Evolutionary conservation across 2,888 invertebrate species (phyloP), one percentile per base, ranked within the genome.

Genomic region (Rhabditoides inermis): DNA sequence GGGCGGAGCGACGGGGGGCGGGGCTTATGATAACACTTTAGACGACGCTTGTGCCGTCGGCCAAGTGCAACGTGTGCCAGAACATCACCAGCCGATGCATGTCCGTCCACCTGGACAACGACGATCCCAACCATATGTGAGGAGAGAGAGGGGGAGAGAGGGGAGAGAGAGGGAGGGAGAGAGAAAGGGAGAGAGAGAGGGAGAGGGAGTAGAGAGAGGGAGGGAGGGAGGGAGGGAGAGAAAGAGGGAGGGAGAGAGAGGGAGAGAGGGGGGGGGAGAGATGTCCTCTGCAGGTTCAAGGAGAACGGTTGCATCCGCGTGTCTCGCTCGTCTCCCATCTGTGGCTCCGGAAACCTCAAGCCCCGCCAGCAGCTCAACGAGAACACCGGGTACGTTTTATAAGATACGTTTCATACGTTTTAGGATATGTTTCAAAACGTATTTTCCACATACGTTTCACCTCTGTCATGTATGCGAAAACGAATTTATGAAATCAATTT

Each of bases 331-430:
- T 90, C 91, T 70, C 87, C 94, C 0, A 88, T 94, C 51, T 98
- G 98, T 78, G 95, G 95, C 7, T 91, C 94, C 0, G 98, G 95
- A 2, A 84, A 86, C 81, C 92, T 94, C 39, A 82, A 92, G 36
- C 89, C 89, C 1, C 82, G 98, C 45, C 91, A 98, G 77, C 98
- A 98, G 81, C 63, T 81, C 28, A 81, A 81, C 68, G 76, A 77
- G 58, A 77, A 77, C 55, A 95, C 98, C 2, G 86, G 92, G n/a
- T n/a, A n/a, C n/a, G n/a, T n/a, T n/a, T n/a, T n/a, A n/a, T n/a
- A n/a, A n/a, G n/a, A n/a, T n/a, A n/a, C n/a, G n/a, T n/a, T n/a
- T n/a, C n/a, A n/a, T n/a, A n/a, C n/a, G n/a, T n/a, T n/a, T n/a
- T n/a, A n/a, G n/a, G 15, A 32, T 32, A 32, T 7, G 32, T 32